phyloP scores from a whole-genome alignment of 2,888 invertebrate species.

The Plebejus argus region DNA sequence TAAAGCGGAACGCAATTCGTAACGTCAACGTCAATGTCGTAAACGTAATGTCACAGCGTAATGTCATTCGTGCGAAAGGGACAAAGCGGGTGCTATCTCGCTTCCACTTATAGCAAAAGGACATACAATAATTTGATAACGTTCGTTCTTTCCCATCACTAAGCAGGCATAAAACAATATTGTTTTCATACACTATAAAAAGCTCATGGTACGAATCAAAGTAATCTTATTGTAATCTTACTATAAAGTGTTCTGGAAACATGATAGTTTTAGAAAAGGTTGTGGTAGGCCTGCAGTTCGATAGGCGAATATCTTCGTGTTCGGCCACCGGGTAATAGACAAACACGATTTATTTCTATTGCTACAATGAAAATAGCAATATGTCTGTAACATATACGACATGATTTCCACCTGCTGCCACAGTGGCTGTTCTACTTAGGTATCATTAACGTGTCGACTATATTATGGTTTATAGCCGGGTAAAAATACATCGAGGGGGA shows the following conservation, averaged over 20 bases:
- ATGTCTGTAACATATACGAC: neutral
- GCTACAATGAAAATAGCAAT: neutral
- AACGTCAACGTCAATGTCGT: too few relatives aligned
- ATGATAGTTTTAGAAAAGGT: too few relatives aligned
- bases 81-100: neutral
- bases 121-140: too few relatives aligned
- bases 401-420: conserved; percentile 38
- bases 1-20: neutral
- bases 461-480: conserved; percentile 45
- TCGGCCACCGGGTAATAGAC: too few relatives aligned
- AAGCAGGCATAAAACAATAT: too few relatives aligned
- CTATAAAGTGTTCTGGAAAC: too few relatives aligned
- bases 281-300: too few relatives aligned
- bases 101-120: neutral
- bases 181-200: too few relatives aligned
- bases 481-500: conserved; percentile 45
- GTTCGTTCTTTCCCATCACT: too few relatives aligned
- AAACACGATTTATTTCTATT: neutral
- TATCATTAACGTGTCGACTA: conserved; percentile 48
- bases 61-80: neutral
- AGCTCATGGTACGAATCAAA: too few relatives aligned
- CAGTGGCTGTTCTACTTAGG: conserved; percentile 47
- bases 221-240: too few relatives aligned
- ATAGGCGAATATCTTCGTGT: too few relatives aligned
- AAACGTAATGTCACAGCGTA: neutral